Conservation (phyloP, 2,113 vertebrate species). For the Trichechus manatus region DNA sequence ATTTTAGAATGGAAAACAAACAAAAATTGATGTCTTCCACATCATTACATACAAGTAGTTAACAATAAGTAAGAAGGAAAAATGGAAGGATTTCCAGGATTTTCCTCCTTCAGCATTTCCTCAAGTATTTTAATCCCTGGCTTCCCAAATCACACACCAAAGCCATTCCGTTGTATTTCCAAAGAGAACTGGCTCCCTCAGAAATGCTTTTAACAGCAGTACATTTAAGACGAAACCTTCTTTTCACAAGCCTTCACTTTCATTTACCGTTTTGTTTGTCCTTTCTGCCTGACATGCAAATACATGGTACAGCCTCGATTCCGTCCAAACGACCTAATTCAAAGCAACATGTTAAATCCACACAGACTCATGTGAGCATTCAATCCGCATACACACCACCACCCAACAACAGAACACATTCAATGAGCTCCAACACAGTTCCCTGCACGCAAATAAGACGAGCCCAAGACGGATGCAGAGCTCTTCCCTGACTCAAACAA, state of each 20-base stretch:
- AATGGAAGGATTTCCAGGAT: constrained; percentile 78
- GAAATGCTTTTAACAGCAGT: constrained; percentile 1
- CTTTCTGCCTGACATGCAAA: constrained; percentile 77
- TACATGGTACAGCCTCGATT: constrained; percentile 83
- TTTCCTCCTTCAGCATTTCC: constrained; percentile 58
- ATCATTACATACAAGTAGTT: constrained; percentile 32
- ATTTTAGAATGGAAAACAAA: constrained; percentile 51
- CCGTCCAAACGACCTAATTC: constrained; percentile 68
- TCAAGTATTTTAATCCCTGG: constrained; percentile 47
- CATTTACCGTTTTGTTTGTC: constrained; percentile 73
- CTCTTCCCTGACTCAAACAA: background rate
- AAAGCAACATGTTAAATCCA: constrained; percentile 63
- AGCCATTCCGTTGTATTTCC: constrained; percentile 65
- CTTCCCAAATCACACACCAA: constrained; percentile 69
- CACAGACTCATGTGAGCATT: constrained; percentile 44
- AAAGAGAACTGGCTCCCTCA: constrained; percentile 49
- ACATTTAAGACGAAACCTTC: constrained; percentile 47
- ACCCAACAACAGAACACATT: constrained; percentile 62
- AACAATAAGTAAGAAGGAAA: constrained; percentile 70
- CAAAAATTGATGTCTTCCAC: constrained; percentile 62
- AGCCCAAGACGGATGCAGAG: constrained; percentile 10
- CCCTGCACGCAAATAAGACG: constrained; percentile 56
- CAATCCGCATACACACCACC: constrained; percentile 56
- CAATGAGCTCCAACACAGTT: constrained; percentile 53
- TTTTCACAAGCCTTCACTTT: constrained; percentile 57